A percentile compares a stretch with the other conserved stretches of the same genome.
phyloP scores from a whole-genome alignment of 2,113 vertebrate species.

The Amblyornis subalaris region DNA sequence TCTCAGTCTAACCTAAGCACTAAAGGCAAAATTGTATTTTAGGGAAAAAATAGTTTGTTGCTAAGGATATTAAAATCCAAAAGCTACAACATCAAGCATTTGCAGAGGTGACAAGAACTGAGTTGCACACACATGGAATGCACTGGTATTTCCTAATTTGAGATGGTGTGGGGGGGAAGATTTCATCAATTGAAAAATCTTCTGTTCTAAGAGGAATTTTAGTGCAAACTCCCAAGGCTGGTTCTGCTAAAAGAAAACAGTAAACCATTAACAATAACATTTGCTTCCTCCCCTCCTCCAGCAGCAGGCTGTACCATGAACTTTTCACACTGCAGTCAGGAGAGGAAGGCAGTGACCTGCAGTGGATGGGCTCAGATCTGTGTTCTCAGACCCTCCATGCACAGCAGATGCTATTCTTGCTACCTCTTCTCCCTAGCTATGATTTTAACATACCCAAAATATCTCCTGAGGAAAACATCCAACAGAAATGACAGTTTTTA shows the following conservation, averaged over 20 bases:
- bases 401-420: conserved; percentile 11
- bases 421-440: background rate
- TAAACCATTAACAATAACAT: background rate
- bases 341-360: conserved; percentile 18
- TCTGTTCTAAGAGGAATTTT: background rate
- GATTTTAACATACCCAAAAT: conserved; percentile 17
- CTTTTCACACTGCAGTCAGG: background rate
- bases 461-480: conserved; percentile 10
- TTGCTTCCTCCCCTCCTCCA: conserved; percentile 3
- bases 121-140: background rate
- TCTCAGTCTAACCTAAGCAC: fast-evolving
- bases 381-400: background rate
- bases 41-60: background rate
- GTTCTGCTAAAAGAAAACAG: background rate
- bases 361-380: background rate
- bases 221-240: background rate
- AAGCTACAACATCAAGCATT: background rate
- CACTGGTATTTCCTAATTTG: background rate
- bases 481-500: conserved; percentile 9
- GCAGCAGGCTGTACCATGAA: background rate
- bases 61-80: background rate
- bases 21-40: background rate
- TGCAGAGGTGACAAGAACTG: background rate
- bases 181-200: background rate
- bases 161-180: background rate